Evolutionary conservation across 2,797 vertebrate genomes (phyloP).

Genomic region (Limnodromus scolopaceus): DNA sequence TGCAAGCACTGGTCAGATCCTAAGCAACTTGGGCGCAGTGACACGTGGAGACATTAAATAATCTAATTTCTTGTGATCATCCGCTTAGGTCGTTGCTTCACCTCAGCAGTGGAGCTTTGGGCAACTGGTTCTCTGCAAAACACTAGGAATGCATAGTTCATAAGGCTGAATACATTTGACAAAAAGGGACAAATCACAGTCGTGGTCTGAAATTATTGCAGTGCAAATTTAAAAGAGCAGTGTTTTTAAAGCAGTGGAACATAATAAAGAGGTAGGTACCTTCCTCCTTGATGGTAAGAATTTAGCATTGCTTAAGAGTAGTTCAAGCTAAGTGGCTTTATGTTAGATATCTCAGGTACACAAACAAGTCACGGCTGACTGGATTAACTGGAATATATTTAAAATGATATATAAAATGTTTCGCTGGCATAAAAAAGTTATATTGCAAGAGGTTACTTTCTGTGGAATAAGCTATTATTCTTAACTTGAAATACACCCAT

Average conservation of each 20-base stretch:
- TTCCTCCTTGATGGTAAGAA: background rate
- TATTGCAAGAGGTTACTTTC: background rate
- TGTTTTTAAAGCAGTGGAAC: background rate
- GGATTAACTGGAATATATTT: background rate
- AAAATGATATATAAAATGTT: background rate
- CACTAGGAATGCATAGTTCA: background rate
- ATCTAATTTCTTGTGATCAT: background rate
- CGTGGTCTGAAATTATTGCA: constrained; percentile 56
- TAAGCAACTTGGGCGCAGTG: background rate
- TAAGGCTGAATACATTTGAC: background rate
- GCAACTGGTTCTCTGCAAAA: background rate
- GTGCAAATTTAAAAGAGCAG: background rate
- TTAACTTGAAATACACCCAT: background rate
- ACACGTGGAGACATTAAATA: background rate
- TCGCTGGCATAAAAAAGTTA: background rate
- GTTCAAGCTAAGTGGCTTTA: background rate
- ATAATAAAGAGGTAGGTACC: background rate
- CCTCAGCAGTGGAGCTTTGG: background rate
- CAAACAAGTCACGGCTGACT: background rate
- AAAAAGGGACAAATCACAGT: constrained; percentile 30
- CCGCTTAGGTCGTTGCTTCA: background rate
- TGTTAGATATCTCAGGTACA: background rate
- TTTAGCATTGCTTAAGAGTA: background rate
- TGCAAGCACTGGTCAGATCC: background rate
- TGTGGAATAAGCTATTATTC: background rate